A percentile compares a stretch with the other conserved stretches of the same genome.
These are phyloP conservation scores for Dendrophyllia cribrosa DNA, from an alignment of 64 coral and sea anemone genomes.

Conservation along the genomic window DNA sequence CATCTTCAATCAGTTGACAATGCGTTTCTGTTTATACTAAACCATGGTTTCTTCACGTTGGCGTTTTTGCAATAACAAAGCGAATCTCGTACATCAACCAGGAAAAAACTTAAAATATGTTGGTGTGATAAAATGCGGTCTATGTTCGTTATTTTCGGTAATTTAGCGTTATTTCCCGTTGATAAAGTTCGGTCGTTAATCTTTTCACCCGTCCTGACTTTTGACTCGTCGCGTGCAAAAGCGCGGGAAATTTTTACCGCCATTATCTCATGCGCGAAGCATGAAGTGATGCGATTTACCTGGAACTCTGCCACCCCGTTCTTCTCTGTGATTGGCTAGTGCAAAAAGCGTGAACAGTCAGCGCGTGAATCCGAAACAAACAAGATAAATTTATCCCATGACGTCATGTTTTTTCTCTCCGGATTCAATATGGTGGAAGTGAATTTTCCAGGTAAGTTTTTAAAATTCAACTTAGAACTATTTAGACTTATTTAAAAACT, in stretches of 20 bases:
- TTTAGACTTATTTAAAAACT: neutral
- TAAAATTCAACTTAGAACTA: neutral
- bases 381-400: conserved; percentile 44
- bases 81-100: too few relatives aligned
- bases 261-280: conserved; percentile 19
- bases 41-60: too few relatives aligned
- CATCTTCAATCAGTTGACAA: too few relatives aligned
- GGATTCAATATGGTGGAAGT: conserved; percentile 52
- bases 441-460: conserved; percentile 54
- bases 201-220: neutral
- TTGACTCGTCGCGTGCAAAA: conserved; percentile 2
- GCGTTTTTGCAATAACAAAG: too few relatives aligned
- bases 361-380: conserved; percentile 4
- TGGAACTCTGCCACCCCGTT: conserved; percentile 1
- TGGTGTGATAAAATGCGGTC: too few relatives aligned
- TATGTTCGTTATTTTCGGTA: neutral
- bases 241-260: conserved; percentile 33
- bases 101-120: too few relatives aligned
- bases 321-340: conserved; percentile 15
- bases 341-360: conserved; percentile 10
- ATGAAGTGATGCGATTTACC: conserved; percentile 49
- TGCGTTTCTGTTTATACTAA: too few relatives aligned
- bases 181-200: neutral
- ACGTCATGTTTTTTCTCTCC: conserved; percentile 40
- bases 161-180: neutral